phyloP scores from a whole-genome alignment of 2,797 vertebrate species.

The Silurus aristotelis region DNA sequence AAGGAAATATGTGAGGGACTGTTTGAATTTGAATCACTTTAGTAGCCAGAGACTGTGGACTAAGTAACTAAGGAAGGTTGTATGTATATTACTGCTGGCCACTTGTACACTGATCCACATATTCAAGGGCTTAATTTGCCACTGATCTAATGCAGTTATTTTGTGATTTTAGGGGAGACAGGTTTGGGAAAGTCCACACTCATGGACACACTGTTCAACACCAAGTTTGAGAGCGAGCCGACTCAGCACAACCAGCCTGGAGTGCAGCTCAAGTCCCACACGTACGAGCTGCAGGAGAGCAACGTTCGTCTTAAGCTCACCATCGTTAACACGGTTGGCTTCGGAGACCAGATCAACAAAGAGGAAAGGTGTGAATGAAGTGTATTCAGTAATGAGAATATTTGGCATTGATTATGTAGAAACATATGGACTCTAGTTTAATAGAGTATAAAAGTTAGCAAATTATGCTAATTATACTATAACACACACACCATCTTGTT shows the following conservation, averaged over 20 bases:
- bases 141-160: not conserved
- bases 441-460: too few relatives aligned
- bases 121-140: not conserved
- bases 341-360: slow-evolving; percentile 98
- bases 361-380: slow-evolving; percentile 85
- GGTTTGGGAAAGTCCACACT: slow-evolving; percentile 97
- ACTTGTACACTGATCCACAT: not conserved
- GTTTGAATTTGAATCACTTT: not conserved
- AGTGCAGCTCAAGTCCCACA: slow-evolving; percentile 92
- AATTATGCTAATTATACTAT: too few relatives aligned
- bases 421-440: not conserved
- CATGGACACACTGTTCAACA: slow-evolving; percentile 98
- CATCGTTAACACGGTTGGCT: slow-evolving; percentile 91
- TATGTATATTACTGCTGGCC: not conserved
- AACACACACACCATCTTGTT: not conserved
- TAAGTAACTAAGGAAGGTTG: too few relatives aligned
- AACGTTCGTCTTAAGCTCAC: slow-evolving; percentile 94
- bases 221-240: slow-evolving; percentile 94
- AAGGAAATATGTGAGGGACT: not conserved
- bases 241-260: slow-evolving; percentile 92
- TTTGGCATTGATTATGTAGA: not conserved
- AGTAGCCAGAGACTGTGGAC: not conserved
- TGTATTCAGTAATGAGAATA: not conserved
- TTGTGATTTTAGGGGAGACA: slow-evolving; percentile 84
- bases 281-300: slow-evolving; percentile 95